Percentiles rank a stretch among this genome's conserved stretches.
Conservation (phyloP, 1,140 invertebrate species). For the Chrysopa pallens region DNA sequence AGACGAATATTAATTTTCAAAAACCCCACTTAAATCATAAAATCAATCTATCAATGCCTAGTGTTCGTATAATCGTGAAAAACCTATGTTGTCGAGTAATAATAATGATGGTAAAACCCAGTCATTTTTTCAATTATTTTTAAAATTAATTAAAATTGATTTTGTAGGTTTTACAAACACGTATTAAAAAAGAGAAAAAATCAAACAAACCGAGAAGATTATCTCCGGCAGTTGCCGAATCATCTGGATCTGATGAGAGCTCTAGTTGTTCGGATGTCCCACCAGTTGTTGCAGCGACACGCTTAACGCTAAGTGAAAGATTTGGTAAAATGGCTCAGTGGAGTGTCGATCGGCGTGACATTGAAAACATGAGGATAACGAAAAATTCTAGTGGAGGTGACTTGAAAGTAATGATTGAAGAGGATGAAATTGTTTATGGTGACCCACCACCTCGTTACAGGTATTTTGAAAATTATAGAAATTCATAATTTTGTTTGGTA, state of each 20-base stretch:
- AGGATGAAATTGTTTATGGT: constrained; percentile 27
- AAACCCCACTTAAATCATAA: too few relatives aligned
- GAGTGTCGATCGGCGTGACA: constrained; percentile 57
- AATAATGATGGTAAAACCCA: too few relatives aligned
- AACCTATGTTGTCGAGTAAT: too few relatives aligned
- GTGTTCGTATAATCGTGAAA: too few relatives aligned
- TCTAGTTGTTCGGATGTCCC: constrained; percentile 17
- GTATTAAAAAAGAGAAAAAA: constrained; percentile 17
- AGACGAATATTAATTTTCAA: too few relatives aligned
- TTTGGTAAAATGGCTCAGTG: constrained; percentile 84
- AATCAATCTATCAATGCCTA: too few relatives aligned
- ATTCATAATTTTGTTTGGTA: too few relatives aligned
- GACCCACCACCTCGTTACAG: constrained; percentile 26
- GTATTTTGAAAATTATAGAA: constrained; percentile 8
- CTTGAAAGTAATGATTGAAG: constrained; percentile 57
- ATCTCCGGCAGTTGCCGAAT: constrained; percentile 16
- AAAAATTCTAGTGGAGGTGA: constrained; percentile 42
- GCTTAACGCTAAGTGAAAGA: constrained; percentile 55
- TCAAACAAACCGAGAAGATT: constrained; percentile 9
- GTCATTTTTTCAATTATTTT: too few relatives aligned
- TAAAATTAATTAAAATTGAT: neutral
- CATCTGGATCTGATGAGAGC: constrained; percentile 23
- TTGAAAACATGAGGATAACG: constrained; percentile 71
- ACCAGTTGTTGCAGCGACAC: constrained; percentile 23
- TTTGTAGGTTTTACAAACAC: constrained; percentile 14